These are phyloP conservation scores for Siphamia tubifer DNA, from an alignment of 2,113 vertebrate species.

Conservation along the genomic window DNA sequence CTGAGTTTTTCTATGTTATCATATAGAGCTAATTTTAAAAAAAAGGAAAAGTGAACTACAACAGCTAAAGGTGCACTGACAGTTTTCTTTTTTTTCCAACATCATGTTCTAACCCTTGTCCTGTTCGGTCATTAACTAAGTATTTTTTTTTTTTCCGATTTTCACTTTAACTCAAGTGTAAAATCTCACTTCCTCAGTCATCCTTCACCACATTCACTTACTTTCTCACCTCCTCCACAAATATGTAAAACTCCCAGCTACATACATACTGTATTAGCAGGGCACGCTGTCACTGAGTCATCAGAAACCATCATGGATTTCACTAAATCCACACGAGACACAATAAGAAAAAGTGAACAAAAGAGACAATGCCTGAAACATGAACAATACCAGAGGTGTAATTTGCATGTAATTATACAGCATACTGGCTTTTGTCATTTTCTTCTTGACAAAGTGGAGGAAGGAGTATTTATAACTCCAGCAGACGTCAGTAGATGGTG, in stretches of 20 bases:
- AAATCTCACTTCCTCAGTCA: constrained; percentile 26
- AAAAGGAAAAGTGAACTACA: background rate
- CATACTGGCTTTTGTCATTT: background rate
- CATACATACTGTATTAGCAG: background rate
- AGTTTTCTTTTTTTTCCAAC: background rate
- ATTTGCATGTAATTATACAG: background rate
- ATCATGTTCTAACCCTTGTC: background rate
- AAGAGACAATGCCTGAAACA: background rate
- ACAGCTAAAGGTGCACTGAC: background rate
- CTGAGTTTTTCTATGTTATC: background rate
- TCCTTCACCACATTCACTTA: background rate
- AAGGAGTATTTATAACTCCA: too few species aligned
- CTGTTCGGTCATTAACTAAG: background rate
- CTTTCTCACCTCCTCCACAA: background rate
- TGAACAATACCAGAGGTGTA: background rate
- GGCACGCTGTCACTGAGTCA: background rate
- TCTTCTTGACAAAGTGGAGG: background rate
- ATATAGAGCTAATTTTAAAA: background rate
- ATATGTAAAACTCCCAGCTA: background rate
- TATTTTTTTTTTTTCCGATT: background rate
- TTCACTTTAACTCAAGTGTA: background rate
- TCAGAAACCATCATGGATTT: background rate
- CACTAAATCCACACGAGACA: background rate
- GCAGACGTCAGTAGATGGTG: background rate
- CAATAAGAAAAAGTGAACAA: background rate